Percentiles rank a stretch among this genome's conserved stretches.
phyloP scores from a whole-genome alignment of 2,888 invertebrate species.

The Pandemis cinnamomeana region DNA sequence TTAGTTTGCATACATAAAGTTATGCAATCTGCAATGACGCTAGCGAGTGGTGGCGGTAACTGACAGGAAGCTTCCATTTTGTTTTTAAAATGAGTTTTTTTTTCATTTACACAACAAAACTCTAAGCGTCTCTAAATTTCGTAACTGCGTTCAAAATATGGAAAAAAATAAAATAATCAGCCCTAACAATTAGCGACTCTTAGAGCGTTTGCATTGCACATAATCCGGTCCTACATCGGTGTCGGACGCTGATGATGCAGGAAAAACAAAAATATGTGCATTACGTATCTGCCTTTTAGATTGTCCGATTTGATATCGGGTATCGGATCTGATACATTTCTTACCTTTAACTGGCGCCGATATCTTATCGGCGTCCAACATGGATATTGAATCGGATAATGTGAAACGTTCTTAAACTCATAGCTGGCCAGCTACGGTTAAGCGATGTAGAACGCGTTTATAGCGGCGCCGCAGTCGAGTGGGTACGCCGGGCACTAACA shows the following conservation, averaged over 20 bases:
- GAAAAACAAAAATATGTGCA: too few species aligned
- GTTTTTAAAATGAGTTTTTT: slow-evolving; percentile 29
- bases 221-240: too few species aligned
- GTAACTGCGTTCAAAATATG: too few species aligned
- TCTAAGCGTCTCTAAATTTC: neutral
- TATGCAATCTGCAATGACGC: neutral
- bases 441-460: neutral
- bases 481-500: neutral
- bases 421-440: neutral
- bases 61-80: neutral
- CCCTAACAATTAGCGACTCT: too few species aligned
- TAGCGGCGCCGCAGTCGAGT: neutral
- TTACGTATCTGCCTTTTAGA: neutral
- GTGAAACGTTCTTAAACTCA: too few species aligned
- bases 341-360: too few species aligned
- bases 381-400: too few species aligned
- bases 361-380: neutral
- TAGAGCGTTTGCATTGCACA: neutral
- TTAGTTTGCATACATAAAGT: neutral
- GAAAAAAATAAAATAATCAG: too few species aligned
- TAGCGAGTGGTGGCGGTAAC: neutral
- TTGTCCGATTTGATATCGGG: neutral
- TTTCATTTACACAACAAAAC: neutral
- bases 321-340: too few species aligned
- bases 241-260: too few species aligned